A percentile compares a stretch with the other conserved stretches of the same genome.
phyloP scores from a whole-genome alignment of 2,113 vertebrate genomes.

The Ctenomys sociabilis region DNA sequence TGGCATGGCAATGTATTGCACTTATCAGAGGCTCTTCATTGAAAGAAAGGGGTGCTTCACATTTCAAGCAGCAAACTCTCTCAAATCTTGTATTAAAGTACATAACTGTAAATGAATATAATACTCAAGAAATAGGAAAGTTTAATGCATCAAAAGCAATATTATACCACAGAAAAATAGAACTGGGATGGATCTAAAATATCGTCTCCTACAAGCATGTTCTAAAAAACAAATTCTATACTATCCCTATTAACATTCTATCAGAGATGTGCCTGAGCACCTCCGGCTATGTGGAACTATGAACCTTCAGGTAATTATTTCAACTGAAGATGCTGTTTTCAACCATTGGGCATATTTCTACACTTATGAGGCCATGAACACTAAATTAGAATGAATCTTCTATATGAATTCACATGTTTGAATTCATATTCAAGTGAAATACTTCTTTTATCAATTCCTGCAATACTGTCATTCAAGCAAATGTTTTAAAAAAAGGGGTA shows the following conservation, averaged over 20 bases:
- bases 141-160: background rate
- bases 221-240: background rate
- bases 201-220: background rate
- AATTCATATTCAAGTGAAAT: background rate
- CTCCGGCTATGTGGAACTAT: background rate
- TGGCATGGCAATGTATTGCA: background rate
- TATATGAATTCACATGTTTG: background rate
- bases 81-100: background rate
- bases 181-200: background rate
- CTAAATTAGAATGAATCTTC: background rate
- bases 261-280: background rate
- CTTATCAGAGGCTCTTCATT: slow-evolving; percentile 12
- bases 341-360: background rate
- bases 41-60: background rate
- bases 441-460: too few species aligned
- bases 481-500: too few species aligned
- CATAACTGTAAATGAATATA: background rate
- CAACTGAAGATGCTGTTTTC: background rate
- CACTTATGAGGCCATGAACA: background rate
- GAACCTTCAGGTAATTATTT: background rate
- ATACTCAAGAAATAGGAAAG: background rate
- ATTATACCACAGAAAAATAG: background rate
- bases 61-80: background rate
- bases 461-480: too few species aligned
- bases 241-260: background rate